These are phyloP conservation scores for Punctoribates punctum DNA, from an alignment of 2,888 invertebrate species.

Conservation along the genomic window DNA sequence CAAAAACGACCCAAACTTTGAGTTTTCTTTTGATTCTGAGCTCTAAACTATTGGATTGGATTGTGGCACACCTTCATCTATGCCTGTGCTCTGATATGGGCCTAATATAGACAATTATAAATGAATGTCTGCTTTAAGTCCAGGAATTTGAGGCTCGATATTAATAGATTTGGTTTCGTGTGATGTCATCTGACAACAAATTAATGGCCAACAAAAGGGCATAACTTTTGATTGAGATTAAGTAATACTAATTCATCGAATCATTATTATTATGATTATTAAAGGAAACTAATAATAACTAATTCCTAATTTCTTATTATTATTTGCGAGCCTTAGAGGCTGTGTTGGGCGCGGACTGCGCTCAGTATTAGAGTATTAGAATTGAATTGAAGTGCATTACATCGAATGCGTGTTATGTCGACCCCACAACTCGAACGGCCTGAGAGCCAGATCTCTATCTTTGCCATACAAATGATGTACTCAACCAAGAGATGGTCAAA, in stretches of 20 bases:
- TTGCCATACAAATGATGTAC: background rate
- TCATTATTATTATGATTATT: background rate
- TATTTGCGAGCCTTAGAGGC: constrained; percentile 30
- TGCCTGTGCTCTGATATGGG: background rate
- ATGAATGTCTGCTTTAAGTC: background rate
- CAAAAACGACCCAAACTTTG: no score
- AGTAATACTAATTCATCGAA: constrained; percentile 27
- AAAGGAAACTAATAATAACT: background rate
- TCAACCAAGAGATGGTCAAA: constrained; percentile 27
- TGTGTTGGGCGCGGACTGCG: constrained; percentile 24
- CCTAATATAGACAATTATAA: background rate
- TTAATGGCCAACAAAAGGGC: constrained; percentile 25
- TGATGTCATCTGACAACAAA: constrained; percentile 7
- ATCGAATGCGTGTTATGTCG: constrained; percentile 26
- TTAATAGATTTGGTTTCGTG: constrained; percentile 16
- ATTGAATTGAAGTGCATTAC: constrained; percentile 14
- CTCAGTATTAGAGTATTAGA: background rate
- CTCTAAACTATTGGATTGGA: background rate
- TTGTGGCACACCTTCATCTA: constrained; percentile 18
- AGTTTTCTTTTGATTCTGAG: no score
- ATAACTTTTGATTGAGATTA: constrained; percentile 28
- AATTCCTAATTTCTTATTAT: background rate
- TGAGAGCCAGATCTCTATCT: constrained; percentile 27
- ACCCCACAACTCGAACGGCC: constrained; percentile 28
- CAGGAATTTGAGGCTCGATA: background rate